phyloP scores from a whole-genome alignment of 2,888 invertebrate species.

The Automeris io region DNA sequence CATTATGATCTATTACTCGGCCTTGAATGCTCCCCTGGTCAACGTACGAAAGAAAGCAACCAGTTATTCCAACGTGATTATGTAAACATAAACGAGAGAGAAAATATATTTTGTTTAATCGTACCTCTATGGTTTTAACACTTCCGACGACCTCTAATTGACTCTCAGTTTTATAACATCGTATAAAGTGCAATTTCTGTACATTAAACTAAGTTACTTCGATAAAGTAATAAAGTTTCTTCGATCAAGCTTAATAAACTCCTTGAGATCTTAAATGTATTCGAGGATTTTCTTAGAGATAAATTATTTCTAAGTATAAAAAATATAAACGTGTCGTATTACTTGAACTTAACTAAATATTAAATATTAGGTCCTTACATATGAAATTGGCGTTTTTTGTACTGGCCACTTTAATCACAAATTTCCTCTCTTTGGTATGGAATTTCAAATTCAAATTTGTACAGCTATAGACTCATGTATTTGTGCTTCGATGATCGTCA shows the following conservation, averaged over 20 bases:
- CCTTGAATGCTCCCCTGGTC: conserved; percentile 45
- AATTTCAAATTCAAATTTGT: no score
- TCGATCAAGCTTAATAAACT: conserved; percentile 20
- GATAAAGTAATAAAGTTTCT: conserved; percentile 25
- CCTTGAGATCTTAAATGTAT: no score
- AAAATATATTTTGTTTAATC: conserved; percentile 16
- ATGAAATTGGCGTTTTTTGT: no score
- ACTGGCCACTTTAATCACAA: no score
- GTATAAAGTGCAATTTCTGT: conserved; percentile 21
- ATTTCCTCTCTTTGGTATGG: no score
- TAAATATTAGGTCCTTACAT: no score
- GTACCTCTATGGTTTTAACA: neutral
- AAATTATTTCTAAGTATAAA: no score
- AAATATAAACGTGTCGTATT: no score
- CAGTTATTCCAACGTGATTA: conserved; percentile 31
- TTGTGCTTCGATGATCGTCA: no score
- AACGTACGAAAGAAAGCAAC: conserved; percentile 52
- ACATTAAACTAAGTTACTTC: conserved; percentile 25
- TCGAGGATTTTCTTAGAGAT: no score
- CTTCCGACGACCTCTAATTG: neutral
- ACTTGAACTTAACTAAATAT: no score
- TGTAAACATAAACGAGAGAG: conserved; percentile 42
- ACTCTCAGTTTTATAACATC: conserved; percentile 2
- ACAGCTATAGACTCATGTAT: no score
- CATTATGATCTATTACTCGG: conserved; percentile 14